Base-by-base conservation (phyloP, 2,888 invertebrate species). In the Tribolium freemani region DNA sequence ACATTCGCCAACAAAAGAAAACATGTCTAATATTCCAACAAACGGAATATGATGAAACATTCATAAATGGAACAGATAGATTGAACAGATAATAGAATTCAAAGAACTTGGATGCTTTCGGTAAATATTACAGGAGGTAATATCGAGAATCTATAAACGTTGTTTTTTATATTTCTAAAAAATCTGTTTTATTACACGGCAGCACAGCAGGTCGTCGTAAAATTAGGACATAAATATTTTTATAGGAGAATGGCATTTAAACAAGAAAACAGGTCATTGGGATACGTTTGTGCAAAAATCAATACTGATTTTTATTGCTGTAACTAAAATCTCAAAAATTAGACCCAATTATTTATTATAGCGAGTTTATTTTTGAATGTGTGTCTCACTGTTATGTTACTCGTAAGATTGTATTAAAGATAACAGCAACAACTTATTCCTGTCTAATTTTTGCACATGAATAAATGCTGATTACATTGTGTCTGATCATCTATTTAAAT, bases 31-130 rank as follows among this genome's bases (percentile, higher is more conserved):
- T 54, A 30, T 54, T 54, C 30, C 26, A 20, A 38, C 51, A 51
- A 16, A 51, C 54, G 1, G 54, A 54, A 54, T 26, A 54, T 54
- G 30, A 54, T 54, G 54, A 54, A 54, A 54, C 54, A 54, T 54
- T 54, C 30, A 54, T 54, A 54, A 54, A 54, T 54, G 54, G 54
- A 54, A 54, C 54, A 54, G 26, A 54, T 54, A 54, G 54, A 54
- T 54, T 54, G 54, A 30, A 54, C 10, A 30, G 54, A 54, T 54
- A 54, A 54, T 54, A 54, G 54, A 54, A 54, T 54, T 54, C 54
- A 30, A 54, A 20, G 30, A 54, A 54, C n/a, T 54, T 54, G 30
- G 30, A 54, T 26, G 54, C 26, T 54, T 54, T 30, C 54, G 13
- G 30, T 30, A 54, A 51, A 51, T 51, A 51, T 51, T 51, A 5